These are phyloP conservation scores for Bettongia penicillata DNA, from an alignment of 2,113 vertebrate species.

Conservation along the genomic window DNA sequence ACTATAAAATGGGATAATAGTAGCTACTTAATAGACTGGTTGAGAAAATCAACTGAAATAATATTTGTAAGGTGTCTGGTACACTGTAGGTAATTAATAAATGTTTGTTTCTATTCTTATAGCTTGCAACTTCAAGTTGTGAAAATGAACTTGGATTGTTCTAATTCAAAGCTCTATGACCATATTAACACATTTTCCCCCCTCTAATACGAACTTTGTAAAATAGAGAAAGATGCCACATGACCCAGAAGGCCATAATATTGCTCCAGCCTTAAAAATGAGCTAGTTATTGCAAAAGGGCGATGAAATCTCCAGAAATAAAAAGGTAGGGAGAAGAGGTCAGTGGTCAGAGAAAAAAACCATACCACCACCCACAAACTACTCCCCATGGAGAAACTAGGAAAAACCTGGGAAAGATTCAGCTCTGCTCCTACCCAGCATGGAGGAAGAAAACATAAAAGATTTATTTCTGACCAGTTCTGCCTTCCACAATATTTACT, in stretches of 20 bases:
- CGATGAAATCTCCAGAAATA: background rate
- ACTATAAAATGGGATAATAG: background rate
- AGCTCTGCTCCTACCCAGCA: background rate
- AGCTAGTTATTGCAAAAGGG: background rate
- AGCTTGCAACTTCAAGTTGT: background rate
- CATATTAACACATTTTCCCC: background rate
- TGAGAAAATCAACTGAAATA: background rate
- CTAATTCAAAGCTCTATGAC: background rate
- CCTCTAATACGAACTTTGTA: background rate
- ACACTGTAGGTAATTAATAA: background rate
- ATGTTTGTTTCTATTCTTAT: background rate
- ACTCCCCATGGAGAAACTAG: background rate
- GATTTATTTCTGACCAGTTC: background rate
- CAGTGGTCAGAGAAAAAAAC: background rate
- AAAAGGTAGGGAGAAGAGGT: background rate
- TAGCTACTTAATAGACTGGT: background rate
- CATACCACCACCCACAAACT: background rate
- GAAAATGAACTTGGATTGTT: background rate
- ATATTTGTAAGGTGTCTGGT: background rate
- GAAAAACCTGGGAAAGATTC: background rate
- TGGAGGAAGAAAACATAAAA: background rate
- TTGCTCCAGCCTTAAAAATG: background rate
- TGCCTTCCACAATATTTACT: background rate
- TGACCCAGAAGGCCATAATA: background rate
- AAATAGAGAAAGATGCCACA: background rate